These are phyloP conservation scores for Microtus montanus DNA, from an alignment of 2,113 vertebrate species.

Conservation along the genomic window DNA sequence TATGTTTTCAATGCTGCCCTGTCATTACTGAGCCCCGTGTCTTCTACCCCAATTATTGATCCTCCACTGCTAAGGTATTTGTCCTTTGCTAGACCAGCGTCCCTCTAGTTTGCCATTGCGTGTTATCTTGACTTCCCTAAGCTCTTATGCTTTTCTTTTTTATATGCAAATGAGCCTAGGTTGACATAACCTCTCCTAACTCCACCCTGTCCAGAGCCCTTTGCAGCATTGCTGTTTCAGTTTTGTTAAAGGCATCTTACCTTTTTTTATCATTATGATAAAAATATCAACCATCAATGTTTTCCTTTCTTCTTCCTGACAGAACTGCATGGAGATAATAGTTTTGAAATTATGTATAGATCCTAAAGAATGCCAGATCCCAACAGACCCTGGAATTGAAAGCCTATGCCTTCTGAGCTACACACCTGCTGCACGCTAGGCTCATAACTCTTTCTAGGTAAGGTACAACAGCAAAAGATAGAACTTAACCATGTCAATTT, in stretches of 20 bases:
- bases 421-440: too few species aligned
- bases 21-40: neutral
- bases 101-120: neutral
- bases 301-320: neutral
- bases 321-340: neutral
- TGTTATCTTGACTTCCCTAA: neutral
- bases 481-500: too few species aligned
- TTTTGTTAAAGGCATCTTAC: neutral
- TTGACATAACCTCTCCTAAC: neutral
- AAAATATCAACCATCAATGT: neutral
- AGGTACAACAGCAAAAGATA: neutral
- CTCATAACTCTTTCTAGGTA: neutral
- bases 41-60: neutral
- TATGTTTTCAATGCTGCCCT: neutral
- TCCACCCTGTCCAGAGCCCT: neutral
- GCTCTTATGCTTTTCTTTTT: neutral
- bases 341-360: neutral
- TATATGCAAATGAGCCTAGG: neutral
- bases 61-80: neutral
- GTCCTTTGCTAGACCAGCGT: neutral
- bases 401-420: neutral
- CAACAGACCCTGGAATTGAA: neutral
- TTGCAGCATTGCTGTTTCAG: neutral
- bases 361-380: too few species aligned
- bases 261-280: neutral